Base-by-base conservation (phyloP, 2,888 invertebrate species). In the Nephrotoma guestfalica region DNA sequence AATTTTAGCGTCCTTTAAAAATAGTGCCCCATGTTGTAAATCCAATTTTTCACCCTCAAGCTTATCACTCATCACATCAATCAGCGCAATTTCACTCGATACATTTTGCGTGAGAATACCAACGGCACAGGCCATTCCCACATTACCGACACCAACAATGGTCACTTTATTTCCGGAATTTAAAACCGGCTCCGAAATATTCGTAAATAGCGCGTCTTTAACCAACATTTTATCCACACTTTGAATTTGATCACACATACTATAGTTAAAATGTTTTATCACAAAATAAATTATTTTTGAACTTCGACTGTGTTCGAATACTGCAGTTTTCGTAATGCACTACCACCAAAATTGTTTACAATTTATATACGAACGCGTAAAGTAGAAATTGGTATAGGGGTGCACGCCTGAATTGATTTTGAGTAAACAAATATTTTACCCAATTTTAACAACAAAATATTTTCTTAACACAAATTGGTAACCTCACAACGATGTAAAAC, bases 91-190 rank as follows among this genome's bases (percentile, higher is more conserved):
- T 90, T 98, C 96, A 90, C 94, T 95, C 5, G 96, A 95, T 42
- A 97, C 94, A 87, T 94, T 93, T 93, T 97, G 96, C n/a, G 96
- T 95, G 86, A 97, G 93, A 90, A 97, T 94, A 88, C 95, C 95
- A 92, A 97, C 96, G 51, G 97, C 97, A 88, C 96, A 96, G 0
- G 97, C 97, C 97, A 97, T 97, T 88, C 97, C 97, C 87, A 98
- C 98, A 91, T 96, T 95, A 1, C 98, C 97, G 13, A 95, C 95
- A 30, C 97, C 97, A 40, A 98, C 97, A 87, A 97, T 94, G 11
- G 97, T 96, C 87, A 98, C 93, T 92, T 97, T 97, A 90, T 94
- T 94, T 86, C 93, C 94, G 4, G 93, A 91, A 11, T 90, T 90
- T 7, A 90, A 89, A 11, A 90, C 88, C 30, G 85, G 43, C 7